phyloP scores from a whole-genome alignment of 2,113 vertebrate genomes.

The Myanophis thanlyinensis region DNA sequence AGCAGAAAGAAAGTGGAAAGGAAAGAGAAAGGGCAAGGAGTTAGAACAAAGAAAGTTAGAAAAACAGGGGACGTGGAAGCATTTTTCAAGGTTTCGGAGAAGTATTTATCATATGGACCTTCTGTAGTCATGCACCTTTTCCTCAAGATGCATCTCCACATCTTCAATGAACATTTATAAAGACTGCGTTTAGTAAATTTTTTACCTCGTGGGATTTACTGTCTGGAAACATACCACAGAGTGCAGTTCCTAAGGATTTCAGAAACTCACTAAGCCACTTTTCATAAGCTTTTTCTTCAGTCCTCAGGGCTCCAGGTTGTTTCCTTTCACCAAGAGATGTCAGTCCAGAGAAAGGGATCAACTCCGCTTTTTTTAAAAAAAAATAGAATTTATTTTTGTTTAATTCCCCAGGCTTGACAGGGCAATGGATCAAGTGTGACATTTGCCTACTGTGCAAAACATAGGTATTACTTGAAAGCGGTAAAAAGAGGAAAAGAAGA shows the following conservation, averaged over 20 bases:
- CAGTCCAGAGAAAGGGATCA: constrained; percentile 18
- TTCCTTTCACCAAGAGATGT: constrained; percentile 3
- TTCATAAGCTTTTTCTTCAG: not conserved
- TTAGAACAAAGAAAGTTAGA: not conserved
- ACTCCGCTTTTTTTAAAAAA: not conserved
- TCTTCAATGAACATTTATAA: not conserved
- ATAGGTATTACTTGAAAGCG: constrained; percentile 55
- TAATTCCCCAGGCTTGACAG: not conserved
- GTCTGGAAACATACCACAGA: not conserved
- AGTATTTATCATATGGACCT: not conserved
- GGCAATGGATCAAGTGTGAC: constrained; percentile 19
- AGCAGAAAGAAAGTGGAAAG: not conserved
- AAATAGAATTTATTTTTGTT: not conserved
- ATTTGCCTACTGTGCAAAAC: constrained; percentile 57
- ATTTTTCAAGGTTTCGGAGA: not conserved
- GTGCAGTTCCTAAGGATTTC: not conserved
- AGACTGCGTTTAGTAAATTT: not conserved
- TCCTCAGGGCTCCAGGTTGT: not conserved
- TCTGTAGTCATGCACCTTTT: not conserved
- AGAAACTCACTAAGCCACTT: not conserved
- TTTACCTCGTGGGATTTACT: not conserved
- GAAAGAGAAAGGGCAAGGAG: not conserved
- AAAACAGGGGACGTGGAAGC: not conserved
- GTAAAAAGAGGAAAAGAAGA: not conserved
- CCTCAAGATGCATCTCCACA: not conserved